phyloP scores from a whole-genome alignment of 2,113 vertebrate genomes.

The Anarrhichthys ocellatus region DNA sequence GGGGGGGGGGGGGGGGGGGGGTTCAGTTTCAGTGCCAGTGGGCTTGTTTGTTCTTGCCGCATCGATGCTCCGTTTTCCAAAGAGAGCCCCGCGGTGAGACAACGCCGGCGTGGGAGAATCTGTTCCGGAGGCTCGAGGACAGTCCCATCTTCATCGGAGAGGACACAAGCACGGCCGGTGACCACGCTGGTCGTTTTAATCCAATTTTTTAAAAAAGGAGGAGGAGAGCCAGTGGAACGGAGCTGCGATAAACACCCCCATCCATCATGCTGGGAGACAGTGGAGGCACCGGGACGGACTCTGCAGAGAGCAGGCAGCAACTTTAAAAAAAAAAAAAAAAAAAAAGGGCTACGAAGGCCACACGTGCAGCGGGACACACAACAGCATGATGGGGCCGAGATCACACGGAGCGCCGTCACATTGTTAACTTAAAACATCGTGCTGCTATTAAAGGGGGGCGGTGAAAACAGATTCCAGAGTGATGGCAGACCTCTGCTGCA shows the following conservation, averaged over 20 bases:
- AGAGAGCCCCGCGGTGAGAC: constrained; percentile 48
- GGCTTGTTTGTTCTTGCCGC: constrained; percentile 38
- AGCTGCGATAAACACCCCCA: constrained; percentile 58
- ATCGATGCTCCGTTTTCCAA: constrained; percentile 53
- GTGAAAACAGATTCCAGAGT: neutral
- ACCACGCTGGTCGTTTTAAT: constrained; percentile 68
- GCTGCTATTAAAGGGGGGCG: neutral
- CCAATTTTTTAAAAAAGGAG: constrained; percentile 72
- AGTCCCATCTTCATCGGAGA: constrained; percentile 57
- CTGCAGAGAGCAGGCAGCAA: constrained; percentile 30
- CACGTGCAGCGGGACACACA: neutral
- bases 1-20: neutral
- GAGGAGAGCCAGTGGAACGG: constrained; percentile 59
- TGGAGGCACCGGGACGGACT: constrained; percentile 45
- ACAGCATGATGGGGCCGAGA: neutral
- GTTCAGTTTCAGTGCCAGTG: constrained; percentile 61
- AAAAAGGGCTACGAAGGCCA: constrained; percentile 18
- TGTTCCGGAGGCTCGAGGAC: constrained; percentile 37
- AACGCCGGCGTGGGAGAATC: constrained; percentile 50
- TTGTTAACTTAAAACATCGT: constrained; percentile 2
- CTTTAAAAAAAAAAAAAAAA: constrained; percentile 4
- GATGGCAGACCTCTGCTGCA: neutral
- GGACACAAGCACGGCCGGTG: constrained; percentile 58
- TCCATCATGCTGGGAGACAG: constrained; percentile 67
- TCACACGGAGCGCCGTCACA: constrained; percentile 1